A percentile compares a stretch with the other conserved stretches of the same genome.
These are phyloP conservation scores for Agonopterix alstromeriana DNA, from an alignment of 2,888 invertebrate species.

Conservation along the genomic window DNA sequence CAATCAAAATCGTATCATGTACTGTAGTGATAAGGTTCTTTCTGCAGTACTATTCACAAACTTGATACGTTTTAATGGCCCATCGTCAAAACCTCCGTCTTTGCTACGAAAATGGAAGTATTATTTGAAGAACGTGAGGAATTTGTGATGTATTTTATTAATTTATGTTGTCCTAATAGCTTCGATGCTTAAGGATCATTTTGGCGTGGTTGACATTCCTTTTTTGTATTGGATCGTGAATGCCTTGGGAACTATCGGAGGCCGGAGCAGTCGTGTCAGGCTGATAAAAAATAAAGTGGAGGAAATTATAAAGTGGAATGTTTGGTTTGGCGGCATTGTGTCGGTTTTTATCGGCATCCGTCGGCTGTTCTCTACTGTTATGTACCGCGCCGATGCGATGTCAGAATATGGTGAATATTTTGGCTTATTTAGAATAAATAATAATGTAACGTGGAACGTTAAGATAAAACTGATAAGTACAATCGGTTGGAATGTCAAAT, in stretches of 20 bases:
- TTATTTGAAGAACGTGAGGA: conserved; percentile 52
- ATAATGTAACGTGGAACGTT: too few relatives aligned
- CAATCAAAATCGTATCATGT: conserved; percentile 24
- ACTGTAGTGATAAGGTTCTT: conserved; percentile 23
- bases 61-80: conserved; percentile 31
- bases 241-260: conserved; percentile 21
- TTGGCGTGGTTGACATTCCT: conserved; percentile 69
- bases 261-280: conserved; percentile 20
- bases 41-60: conserved; percentile 16
- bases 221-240: conserved; percentile 38
- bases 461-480: too few relatives aligned
- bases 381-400: not conserved
- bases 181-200: conserved; percentile 70
- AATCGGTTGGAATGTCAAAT: too few relatives aligned
- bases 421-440: too few relatives aligned
- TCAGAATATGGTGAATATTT: not conserved
- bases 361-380: conserved; percentile 1
- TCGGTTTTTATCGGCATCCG: conserved; percentile 34
- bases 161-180: conserved; percentile 60
- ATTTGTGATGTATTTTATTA: conserved; percentile 52
- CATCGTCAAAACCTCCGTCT: conserved; percentile 29
- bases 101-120: conserved; percentile 45
- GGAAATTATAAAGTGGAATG: conserved; percentile 43
- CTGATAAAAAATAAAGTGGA: conserved; percentile 46
- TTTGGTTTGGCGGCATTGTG: conserved; percentile 36